Conservation (phyloP, 2,888 invertebrate species). For the Metellina segmentata region DNA sequence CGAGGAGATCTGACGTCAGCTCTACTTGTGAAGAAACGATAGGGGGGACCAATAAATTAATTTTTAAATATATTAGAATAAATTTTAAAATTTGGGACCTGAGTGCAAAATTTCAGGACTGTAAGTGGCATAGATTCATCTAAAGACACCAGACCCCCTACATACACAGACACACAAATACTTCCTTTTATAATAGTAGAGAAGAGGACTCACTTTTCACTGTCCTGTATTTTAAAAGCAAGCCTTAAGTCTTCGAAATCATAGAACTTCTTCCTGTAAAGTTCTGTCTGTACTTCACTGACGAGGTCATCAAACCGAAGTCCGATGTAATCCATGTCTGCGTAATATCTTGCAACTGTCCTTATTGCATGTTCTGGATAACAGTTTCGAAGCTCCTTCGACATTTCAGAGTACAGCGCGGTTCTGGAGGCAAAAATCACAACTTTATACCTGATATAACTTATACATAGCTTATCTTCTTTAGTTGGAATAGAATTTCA, state of each 20-base stretch:
- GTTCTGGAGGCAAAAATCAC: conserved; percentile 6
- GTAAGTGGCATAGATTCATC: too few species aligned
- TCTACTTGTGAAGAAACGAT: too few species aligned
- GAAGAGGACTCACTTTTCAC: conserved; percentile 20
- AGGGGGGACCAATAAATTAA: too few species aligned
- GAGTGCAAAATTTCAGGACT: too few species aligned
- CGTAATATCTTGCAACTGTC: conserved; percentile 52
- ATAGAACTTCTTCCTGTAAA: conserved; percentile 55
- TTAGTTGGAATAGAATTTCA: too few species aligned
- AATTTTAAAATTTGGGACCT: too few species aligned
- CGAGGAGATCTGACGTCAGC: too few species aligned
- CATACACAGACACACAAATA: too few species aligned
- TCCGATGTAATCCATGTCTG: conserved; percentile 46
- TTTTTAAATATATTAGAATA: too few species aligned
- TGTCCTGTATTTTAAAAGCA: conserved; percentile 45
- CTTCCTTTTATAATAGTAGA: too few species aligned
- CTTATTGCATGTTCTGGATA: conserved; percentile 64
- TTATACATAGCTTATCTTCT: too few species aligned
- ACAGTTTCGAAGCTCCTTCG: not conserved
- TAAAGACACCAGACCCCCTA: not conserved
- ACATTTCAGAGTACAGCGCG: conserved; percentile 22
- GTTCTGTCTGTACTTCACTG: conserved; percentile 27
- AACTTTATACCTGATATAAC: not conserved
- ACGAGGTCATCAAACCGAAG: conserved; percentile 33
- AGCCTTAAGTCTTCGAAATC: conserved; percentile 55